Percentiles rank a stretch among this genome's conserved stretches.
Conservation (phyloP, 2,888 invertebrate species). For the Bellardia bayeri region DNA sequence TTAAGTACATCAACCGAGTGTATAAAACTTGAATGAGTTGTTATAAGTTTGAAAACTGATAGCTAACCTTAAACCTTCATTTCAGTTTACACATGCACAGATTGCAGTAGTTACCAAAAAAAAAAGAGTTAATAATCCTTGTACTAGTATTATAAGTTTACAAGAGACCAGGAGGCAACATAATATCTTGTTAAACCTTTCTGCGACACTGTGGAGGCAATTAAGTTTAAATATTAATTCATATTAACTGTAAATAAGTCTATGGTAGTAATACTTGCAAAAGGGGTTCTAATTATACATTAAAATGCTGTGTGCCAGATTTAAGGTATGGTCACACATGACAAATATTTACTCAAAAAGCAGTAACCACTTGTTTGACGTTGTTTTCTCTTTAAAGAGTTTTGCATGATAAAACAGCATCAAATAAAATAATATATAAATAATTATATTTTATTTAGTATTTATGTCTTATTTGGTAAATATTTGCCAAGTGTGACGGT, state of each 20-base stretch:
- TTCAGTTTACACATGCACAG: neutral
- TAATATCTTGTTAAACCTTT: neutral
- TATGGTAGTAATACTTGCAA: neutral
- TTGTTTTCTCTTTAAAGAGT: too few species aligned
- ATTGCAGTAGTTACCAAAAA: neutral
- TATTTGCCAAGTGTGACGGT: too few species aligned
- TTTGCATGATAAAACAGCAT: too few species aligned
- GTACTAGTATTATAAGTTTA: neutral
- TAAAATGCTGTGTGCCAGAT: too few species aligned
- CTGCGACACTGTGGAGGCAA: neutral
- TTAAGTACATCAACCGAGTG: slow-evolving; percentile 14
- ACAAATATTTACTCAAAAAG: too few species aligned
- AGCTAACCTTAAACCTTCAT: neutral
- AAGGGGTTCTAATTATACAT: too few species aligned
- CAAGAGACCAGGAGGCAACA: neutral
- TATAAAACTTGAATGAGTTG: neutral
- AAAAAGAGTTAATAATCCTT: neutral
- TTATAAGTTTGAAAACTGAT: neutral
- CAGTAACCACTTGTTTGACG: too few species aligned
- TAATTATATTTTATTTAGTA: too few species aligned
- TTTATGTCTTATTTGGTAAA: too few species aligned
- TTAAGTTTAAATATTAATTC: neutral
- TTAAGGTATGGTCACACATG: too few species aligned
- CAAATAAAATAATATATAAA: too few species aligned
- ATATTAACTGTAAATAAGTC: neutral